Percentiles rank a stretch among this genome's conserved stretches.
phyloP scores from a whole-genome alignment of 2,888 invertebrate genomes.

The Nipponacmea schrenckii region DNA sequence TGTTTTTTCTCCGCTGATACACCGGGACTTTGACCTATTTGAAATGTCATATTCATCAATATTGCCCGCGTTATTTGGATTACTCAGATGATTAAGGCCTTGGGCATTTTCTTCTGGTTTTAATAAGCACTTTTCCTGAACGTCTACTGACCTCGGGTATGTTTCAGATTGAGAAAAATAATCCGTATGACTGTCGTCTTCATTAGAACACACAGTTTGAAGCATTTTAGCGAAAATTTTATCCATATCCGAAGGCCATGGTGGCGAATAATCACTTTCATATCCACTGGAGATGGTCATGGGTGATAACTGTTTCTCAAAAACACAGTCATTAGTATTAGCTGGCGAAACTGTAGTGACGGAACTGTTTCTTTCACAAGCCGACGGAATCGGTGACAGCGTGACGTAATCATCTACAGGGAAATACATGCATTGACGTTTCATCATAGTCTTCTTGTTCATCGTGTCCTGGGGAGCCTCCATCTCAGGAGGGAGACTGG shows the following conservation, averaged over 20 bases:
- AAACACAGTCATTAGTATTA: background rate
- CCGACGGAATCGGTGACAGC: background rate
- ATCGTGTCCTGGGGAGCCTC: background rate
- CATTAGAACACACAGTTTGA: background rate
- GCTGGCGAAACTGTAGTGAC: background rate
- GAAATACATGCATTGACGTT: conserved; percentile 3
- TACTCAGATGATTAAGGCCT: background rate
- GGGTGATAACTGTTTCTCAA: conserved; percentile 20
- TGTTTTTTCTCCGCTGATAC: background rate
- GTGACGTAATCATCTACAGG: conserved; percentile 7
- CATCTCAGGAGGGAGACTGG: background rate
- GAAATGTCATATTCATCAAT: background rate
- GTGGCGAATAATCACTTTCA: conserved; percentile 21
- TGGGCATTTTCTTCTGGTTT: background rate
- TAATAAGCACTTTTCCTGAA: background rate
- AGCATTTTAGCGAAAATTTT: background rate
- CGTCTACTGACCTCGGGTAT: conserved; percentile 8
- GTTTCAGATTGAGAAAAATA: conserved; percentile 20
- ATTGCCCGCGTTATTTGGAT: background rate
- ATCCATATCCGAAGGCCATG: background rate
- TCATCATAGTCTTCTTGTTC: conserved; percentile 1
- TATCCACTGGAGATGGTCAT: conserved; percentile 23
- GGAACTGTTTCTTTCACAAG: background rate
- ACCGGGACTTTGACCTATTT: background rate
- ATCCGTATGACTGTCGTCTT: conserved; percentile 16